phyloP scores from a whole-genome alignment of 2,113 vertebrate species.

The Willisornis vidua region DNA sequence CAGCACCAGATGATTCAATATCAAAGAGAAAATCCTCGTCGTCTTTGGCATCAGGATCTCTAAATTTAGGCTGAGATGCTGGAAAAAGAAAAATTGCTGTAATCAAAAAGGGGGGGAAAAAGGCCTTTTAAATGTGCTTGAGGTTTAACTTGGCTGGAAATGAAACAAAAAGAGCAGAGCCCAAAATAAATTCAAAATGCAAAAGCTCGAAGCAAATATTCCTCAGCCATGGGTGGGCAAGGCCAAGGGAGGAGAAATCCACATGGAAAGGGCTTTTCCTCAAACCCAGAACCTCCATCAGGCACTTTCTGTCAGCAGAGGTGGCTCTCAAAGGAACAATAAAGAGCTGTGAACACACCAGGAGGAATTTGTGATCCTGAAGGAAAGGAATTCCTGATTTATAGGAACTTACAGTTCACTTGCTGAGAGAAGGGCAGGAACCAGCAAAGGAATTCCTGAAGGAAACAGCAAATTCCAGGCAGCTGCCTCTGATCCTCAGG shows the following conservation, averaged over 20 bases:
- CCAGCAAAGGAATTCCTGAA: neutral
- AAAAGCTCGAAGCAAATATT: neutral
- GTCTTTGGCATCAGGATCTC: neutral
- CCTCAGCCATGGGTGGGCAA: neutral
- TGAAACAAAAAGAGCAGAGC: neutral
- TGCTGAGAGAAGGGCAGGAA: neutral
- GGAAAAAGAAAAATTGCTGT: neutral
- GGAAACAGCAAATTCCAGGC: neutral
- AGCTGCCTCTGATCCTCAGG: neutral
- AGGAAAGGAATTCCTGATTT: neutral
- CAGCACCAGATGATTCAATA: neutral
- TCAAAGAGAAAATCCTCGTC: neutral
- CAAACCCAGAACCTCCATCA: neutral
- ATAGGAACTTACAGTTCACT: neutral
- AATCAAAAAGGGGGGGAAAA: neutral
- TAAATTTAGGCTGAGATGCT: neutral
- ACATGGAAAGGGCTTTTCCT: neutral
- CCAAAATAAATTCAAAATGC: neutral
- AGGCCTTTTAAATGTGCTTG: neutral
- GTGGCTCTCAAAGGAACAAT: neutral
- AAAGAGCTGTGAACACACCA: neutral
- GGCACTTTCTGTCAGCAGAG: neutral
- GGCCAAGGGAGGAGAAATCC: constrained; percentile 21
- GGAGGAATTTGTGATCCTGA: neutral
- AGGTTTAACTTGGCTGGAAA: constrained; percentile 10